Percentiles rank a stretch among this genome's conserved stretches.
Evolutionary conservation across 64 coral and sea anemone species (phyloP).

Genomic region (Pachyseris speciosa): DNA sequence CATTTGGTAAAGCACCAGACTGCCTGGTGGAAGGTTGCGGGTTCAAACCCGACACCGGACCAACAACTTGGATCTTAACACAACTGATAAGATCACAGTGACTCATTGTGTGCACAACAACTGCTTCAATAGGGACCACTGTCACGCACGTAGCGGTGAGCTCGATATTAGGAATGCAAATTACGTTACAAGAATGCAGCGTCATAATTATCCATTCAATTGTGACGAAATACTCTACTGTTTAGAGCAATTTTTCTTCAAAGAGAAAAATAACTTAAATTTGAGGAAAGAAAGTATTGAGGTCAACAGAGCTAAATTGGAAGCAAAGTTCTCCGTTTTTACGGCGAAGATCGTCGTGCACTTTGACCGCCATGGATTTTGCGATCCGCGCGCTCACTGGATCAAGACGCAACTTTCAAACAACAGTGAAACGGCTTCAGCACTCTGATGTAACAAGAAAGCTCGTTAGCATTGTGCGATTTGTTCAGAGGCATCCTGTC

Average conservation of each 20-base stretch:
- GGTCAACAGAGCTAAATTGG: not conserved
- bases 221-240: not conserved
- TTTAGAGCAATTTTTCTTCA: not conserved
- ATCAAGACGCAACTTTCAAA: not conserved
- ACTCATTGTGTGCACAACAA: no score
- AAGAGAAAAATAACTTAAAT: not conserved
- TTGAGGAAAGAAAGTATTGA: not conserved
- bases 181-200: not conserved
- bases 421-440: not conserved
- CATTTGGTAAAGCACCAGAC: no score
- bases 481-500: not conserved
- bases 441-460: not conserved
- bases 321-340: not conserved
- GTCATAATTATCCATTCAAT: not conserved
- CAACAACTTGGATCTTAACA: no score
- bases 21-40: no score
- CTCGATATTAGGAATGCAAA: not conserved
- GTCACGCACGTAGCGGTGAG: no score
- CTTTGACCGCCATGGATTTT: not conserved
- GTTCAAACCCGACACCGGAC: no score
- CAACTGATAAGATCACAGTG: no score
- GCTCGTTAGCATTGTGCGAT: not conserved
- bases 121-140: no score
- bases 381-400: not conserved
- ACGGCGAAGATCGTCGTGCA: not conserved